Evolutionary conservation across 2,797 vertebrate species (phyloP), one percentile per base, ranked within the genome.

Genomic region (Limosa lapponica): DNA sequence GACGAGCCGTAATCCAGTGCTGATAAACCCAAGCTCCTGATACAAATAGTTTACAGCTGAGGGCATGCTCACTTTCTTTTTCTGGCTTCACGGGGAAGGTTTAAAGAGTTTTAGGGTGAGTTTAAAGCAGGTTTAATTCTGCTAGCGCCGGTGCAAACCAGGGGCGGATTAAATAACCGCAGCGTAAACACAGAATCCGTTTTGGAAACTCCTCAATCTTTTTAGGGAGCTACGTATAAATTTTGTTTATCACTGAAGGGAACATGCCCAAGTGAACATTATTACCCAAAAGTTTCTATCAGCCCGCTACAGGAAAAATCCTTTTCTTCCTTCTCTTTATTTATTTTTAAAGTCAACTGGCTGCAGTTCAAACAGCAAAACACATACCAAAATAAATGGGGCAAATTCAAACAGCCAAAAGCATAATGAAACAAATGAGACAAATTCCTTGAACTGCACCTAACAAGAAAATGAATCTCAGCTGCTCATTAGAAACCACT

Each of bases 371-470:
- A 94, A 77, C 54, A 87, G 81, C 58, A 94, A 74, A 91, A 51
- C 46, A 30, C 34, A 23, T 49, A 66, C 88, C 87, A 36, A 80
- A 92, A 85, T 61, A 82, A 95, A 89, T 67, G 39, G 73, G 59
- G 48, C 51, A 84, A 74, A 96, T 75, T 88, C 75, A 65, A 90
- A 39, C 37, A 83, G 88, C 30, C 80, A 61, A 83, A 91, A 95
- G 73, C 10, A 0, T 93, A 95, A 90, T 91, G 89, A 97, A 96
- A 97, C 75, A 95, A 97, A 97, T 48, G 75, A 96, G 95, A 96
- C 28, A 72, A 95, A 97, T 94, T 95, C 79, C 92, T 94, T 90
- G 92, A 95, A 77, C 75, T 95, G 82, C 90, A 70, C 95, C 82
- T 96, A 95, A 95, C 90, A 83, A 86, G 46, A 84, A 91, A 95